Base-by-base conservation (phyloP, 1,140 invertebrate genomes). In the Drosophila ananassae region DNA sequence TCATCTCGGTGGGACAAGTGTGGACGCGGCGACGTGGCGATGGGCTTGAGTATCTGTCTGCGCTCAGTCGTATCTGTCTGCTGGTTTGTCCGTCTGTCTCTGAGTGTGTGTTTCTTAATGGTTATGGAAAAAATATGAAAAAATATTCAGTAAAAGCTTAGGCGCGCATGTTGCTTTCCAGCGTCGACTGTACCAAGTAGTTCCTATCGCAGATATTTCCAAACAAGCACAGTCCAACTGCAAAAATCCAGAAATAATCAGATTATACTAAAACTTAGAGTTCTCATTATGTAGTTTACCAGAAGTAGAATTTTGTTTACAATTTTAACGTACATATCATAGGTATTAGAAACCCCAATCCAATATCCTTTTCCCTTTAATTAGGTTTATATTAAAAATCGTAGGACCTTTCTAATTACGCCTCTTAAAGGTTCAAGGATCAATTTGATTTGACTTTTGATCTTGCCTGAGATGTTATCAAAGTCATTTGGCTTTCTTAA, bases 91-190 rank as follows among this genome's bases (percentile, higher is more conserved):
- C 32, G 37, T 25, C 22, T 57, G 24, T 57, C 41, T 62, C 37
- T 50, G 30, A 57, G 41, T 50, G 46, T 54, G 30, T 69, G 32
- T 63, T 62, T 73, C 54, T 85, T 74, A 74, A 87, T 87, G 78
- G 79, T 74, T 81, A 83, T 83, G 69, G 74, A 87, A 85, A 85
- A 81, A 77, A 80, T 80, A 85, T 85, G 81, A 85, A 63, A 77
- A 77, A 72, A 73, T 58, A 74, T 66, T 71, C 62, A 78, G 67
- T 67, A 77, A 84, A 77, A 85, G 81, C 64, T 79, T 79, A 84
- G 77, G 52, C 37, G 51, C 62, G 61, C 63, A 74, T 68, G 73
- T 85, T 73, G 63, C 50, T 58, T 46, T 59, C 7, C 48, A 59
- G 81, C 28, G 61, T 55, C 53, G 75, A 85, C 81, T 85, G 81